Conservation (phyloP, 2,113 vertebrate genomes). For the Microcebus lehilahytsara region DNA sequence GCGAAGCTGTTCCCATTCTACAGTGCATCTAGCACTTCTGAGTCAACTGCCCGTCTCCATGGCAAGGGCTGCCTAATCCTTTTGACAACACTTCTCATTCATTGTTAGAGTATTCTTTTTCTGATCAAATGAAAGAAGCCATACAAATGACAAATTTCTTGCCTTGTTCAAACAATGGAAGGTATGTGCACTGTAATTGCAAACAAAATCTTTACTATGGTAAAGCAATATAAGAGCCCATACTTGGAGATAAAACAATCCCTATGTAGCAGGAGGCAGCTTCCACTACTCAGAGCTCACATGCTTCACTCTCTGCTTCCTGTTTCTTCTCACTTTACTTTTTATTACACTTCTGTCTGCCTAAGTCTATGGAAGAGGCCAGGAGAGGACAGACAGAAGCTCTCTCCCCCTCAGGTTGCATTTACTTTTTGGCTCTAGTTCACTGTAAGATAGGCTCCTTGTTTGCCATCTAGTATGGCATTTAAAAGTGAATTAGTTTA, state of each 20-base stretch:
- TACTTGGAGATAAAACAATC: neutral
- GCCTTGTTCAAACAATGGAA: neutral
- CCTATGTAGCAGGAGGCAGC: rapidly evolving
- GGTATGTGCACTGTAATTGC: neutral
- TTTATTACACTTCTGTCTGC: neutral
- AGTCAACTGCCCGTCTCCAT: neutral
- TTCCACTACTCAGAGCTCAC: neutral
- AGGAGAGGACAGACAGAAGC: neutral
- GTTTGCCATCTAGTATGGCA: neutral
- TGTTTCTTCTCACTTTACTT: neutral
- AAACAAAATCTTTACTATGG: neutral
- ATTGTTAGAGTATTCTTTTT: neutral
- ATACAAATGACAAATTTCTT: neutral
- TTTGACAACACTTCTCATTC: neutral
- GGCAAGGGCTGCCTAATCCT: neutral
- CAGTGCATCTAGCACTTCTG: neutral
- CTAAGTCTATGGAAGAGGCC: neutral
- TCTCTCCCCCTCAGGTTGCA: neutral
- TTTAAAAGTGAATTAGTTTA: neutral
- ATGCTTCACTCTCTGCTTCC: neutral
- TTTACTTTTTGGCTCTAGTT: neutral
- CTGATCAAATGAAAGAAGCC: neutral
- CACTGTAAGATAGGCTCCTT: neutral
- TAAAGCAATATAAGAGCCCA: neutral
- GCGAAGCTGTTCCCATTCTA: neutral